These are phyloP conservation scores for Paralinhomoeus sp. DNA, from an alignment of 2,888 invertebrate genomes.

Conservation along the genomic window DNA sequence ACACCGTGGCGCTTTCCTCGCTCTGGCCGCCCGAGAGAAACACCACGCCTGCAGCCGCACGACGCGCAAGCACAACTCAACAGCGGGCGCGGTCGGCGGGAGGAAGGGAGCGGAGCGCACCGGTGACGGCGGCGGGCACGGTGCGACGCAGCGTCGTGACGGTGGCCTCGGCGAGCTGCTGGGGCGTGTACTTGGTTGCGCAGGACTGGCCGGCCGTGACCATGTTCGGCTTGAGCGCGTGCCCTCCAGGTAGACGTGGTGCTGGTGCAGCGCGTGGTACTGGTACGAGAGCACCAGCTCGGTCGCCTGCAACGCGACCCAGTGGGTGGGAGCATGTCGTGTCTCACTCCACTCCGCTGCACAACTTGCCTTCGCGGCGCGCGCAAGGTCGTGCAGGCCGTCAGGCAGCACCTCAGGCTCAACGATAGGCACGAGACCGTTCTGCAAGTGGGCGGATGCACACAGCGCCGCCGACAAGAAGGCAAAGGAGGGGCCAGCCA, in stretches of 20 bases:
- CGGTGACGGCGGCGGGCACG: slow-evolving; percentile 83
- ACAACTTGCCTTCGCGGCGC: slow-evolving; percentile 56
- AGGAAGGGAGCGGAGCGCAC: slow-evolving; percentile 29
- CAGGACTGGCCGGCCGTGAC: slow-evolving; percentile 70
- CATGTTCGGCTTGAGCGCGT: slow-evolving; percentile 96
- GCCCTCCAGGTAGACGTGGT: slow-evolving; percentile 90
- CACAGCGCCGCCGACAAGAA: too few relatives aligned
- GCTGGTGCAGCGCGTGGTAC: slow-evolving; percentile 86
- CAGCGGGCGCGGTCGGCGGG: too few relatives aligned
- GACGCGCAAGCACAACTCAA: too few relatives aligned
- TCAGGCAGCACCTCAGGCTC: slow-evolving; percentile 95
- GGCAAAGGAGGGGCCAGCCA: too few relatives aligned
- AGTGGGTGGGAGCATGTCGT: too few relatives aligned
- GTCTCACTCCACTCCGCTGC: too few relatives aligned
- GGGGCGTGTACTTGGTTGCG: slow-evolving; percentile 49
- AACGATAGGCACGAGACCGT: slow-evolving; percentile 92
- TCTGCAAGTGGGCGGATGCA: too few relatives aligned
- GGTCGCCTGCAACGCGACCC: slow-evolving; percentile 51
- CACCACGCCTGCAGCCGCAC: too few relatives aligned
- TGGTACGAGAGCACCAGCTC: slow-evolving; percentile 78
- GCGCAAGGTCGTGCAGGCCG: slow-evolving; percentile 79
- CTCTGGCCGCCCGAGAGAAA: slow-evolving; percentile 97
- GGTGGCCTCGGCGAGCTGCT: slow-evolving; percentile 72
- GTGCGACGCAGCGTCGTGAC: slow-evolving; percentile 73
- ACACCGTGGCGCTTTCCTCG: slow-evolving; percentile 84